Evolutionary conservation across 2,113 vertebrate species (phyloP).

Genomic region (Chamaea fasciata): DNA sequence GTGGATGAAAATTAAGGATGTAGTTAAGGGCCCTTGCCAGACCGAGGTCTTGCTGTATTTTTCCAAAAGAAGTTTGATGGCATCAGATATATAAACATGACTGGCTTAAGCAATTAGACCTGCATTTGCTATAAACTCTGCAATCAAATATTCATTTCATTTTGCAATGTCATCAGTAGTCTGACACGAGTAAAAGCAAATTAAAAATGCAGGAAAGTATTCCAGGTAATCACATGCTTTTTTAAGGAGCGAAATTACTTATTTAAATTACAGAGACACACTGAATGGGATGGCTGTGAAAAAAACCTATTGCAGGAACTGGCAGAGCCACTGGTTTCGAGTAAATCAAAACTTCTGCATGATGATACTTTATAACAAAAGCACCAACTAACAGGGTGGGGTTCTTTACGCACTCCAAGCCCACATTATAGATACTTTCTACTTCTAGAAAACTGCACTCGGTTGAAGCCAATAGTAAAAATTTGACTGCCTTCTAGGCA

Average conservation of each 20-base stretch:
- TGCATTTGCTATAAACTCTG: neutral
- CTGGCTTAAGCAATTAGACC: neutral
- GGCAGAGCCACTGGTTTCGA: neutral
- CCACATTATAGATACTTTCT: neutral
- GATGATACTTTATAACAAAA: neutral
- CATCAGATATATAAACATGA: neutral
- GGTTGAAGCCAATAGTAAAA: neutral
- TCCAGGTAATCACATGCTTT: constrained; percentile 6
- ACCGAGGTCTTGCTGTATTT: neutral
- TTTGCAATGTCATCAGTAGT: constrained; percentile 22
- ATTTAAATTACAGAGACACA: neutral
- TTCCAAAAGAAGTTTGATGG: neutral
- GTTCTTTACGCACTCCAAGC: neutral
- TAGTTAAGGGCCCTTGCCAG: neutral
- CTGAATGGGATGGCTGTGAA: neutral
- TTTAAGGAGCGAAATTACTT: neutral
- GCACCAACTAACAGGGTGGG: neutral
- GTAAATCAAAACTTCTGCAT: neutral
- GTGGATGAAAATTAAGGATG: neutral
- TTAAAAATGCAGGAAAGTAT: constrained; percentile 11
- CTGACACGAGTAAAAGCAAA: neutral
- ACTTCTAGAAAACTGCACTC: neutral
- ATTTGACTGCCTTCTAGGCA: neutral
- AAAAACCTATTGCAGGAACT: neutral
- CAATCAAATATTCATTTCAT: constrained; percentile 51